These are phyloP conservation scores for Trichogramma pretiosum DNA, from an alignment of 1,140 invertebrate species.

Conservation along the genomic window DNA sequence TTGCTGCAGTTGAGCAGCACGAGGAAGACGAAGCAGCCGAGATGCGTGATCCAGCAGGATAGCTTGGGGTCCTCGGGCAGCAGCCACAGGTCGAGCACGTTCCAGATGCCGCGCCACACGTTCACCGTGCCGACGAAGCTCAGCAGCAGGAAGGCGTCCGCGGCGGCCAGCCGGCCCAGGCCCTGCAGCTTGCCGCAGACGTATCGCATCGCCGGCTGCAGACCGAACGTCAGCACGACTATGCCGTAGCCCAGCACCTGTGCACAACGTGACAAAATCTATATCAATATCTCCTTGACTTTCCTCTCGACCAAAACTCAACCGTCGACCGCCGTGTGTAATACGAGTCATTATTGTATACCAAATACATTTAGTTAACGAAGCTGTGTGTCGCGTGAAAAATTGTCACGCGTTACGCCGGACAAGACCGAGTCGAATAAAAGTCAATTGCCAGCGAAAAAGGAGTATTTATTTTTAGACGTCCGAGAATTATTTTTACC, in stretches of 20 bases:
- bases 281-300: too few relatives aligned
- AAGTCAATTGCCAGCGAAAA: too few relatives aligned
- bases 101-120: constrained; percentile 81
- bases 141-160: constrained; percentile 66
- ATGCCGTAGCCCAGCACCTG: constrained; percentile 68
- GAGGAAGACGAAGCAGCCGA: constrained; percentile 62
- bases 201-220: constrained; percentile 63
- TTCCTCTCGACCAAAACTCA: too few relatives aligned
- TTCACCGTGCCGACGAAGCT: constrained; percentile 75
- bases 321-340: too few relatives aligned
- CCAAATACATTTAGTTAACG: too few relatives aligned
- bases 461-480: too few relatives aligned
- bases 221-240: constrained; percentile 59
- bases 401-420: too few relatives aligned
- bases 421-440: too few relatives aligned
- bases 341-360: too few relatives aligned
- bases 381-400: too few relatives aligned
- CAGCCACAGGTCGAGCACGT: constrained; percentile 66
- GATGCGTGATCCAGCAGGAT: constrained; percentile 69
- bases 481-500: too few relatives aligned
- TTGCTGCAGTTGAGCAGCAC: constrained; percentile 76
- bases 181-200: constrained; percentile 57
- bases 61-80: constrained; percentile 64
- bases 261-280: too few relatives aligned
- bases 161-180: constrained; percentile 55